Base-by-base conservation (phyloP, 2,113 vertebrate genomes). In the Ciconia boyciana region DNA sequence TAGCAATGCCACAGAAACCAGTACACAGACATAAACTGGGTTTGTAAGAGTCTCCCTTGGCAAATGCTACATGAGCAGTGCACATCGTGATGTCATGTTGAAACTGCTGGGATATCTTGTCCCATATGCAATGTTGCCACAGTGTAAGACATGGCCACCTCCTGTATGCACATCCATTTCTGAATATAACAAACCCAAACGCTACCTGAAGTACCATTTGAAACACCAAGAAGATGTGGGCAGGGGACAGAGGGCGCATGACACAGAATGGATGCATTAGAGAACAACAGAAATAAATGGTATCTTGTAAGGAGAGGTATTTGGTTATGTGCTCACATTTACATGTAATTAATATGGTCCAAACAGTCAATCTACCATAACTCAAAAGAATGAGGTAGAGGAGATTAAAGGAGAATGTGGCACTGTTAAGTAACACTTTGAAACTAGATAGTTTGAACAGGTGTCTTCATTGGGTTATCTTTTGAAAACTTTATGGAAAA, bases 401-500 rank as follows among this genome's bases (percentile, higher is more conserved):
- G 13, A 75, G 39, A 60, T 65, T 31, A 69, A 86, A 93, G 61
- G 57, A 82, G 39, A 79, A 89, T 6, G 44, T 51, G 57, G 39
- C 16, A 44, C 28, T n/a, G 29, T 26, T 87, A 49, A 49, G 4
- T 24, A 89, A 83, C 16, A 75, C n/a, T 87, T 65, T 61, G 57
- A 89, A 91, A 91, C 29, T 26, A 71, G 55, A 64, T 9, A 82
- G 65, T 57, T 36, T 60, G 77, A 95, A 64, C 46, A 81, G 57
- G 31, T 69, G 43, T 64, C 60, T 91, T 89, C 34, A 68, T 3
- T 64, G 65, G 43, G 24, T 79, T 82, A 87, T 55, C 64, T 69
- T 93, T 61, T 76, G 65, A 89, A 93, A 95, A 94, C 64, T 92
- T 91, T 26, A 39, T 24, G 48, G 89, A 16, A 91, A 91, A 95